Base-by-base conservation (phyloP, 1,140 invertebrate species). In the Drosophila fuyamai region DNA sequence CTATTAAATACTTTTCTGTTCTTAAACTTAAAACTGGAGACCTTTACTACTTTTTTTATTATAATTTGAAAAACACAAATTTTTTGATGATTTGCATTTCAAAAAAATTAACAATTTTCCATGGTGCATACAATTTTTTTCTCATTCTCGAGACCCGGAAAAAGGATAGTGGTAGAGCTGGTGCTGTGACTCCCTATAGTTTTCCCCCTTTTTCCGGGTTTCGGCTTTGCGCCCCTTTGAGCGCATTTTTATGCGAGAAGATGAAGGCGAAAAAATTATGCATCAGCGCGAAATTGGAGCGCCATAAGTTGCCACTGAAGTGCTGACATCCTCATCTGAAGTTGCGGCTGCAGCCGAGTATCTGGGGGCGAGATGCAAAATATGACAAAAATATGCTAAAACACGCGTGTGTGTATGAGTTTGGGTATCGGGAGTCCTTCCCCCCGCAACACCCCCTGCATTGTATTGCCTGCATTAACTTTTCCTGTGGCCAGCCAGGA, bases 231-330 rank as follows among this genome's bases (percentile, higher is more conserved):
- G 76, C 79, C 83, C 77, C 73, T 89, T 88, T 88, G 84, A 88
- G 83, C 84, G 80, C 80, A 89, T 88, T 89, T 88, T 88, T 80
- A 89, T 89, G 84, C 84, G 71, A 80, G 62, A 76, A 75, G 63
- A 75, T 68, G 56, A 70, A 61, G 62, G 55, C 56, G 65, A 66
- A 77, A 90, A 89, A 88, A 89, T 89, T 89, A 89, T 89, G 84
- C 84, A 89, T 89, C 85, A 84, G 80, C 84, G 80, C 84, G 77
- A 89, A 89, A 89, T 89, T 89, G 84, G 84, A 89, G 84, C 84
- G 84, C 76, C 77, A 89, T 89, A 89, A 89, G 84, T 89, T 85
- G 79, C 70, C 73, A 84, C 73, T 89, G 80, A 78, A 89, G 84
- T 83, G 84, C 79, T 86, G 81, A 83, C 77, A 80, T 70, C 51